phyloP scores from a whole-genome alignment of 2,113 vertebrate genomes.

The Oreochromis aureus region DNA sequence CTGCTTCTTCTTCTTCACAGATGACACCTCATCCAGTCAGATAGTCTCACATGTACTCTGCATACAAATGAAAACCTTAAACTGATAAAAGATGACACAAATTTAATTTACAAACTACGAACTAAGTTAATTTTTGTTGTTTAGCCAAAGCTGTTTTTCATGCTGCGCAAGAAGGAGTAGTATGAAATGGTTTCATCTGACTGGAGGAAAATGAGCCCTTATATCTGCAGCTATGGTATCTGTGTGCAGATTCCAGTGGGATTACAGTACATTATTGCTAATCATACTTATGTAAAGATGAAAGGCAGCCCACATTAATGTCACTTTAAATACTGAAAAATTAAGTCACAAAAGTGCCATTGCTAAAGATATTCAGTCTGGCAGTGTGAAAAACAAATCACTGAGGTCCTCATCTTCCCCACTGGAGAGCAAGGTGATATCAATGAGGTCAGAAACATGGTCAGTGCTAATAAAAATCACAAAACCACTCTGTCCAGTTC shows the following conservation, averaged over 20 bases:
- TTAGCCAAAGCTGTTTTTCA: neutral
- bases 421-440: neutral
- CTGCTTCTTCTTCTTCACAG: neutral
- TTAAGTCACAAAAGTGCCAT: neutral
- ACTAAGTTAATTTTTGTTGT: neutral
- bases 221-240: neutral
- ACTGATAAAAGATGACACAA: neutral
- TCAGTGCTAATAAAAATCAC: slow-evolving; percentile 44
- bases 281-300: slow-evolving; percentile 6
- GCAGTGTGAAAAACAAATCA: neutral
- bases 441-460: slow-evolving; percentile 24
- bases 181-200: slow-evolving; percentile 3
- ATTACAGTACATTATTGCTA: neutral
- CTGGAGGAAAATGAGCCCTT: neutral
- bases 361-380: neutral
- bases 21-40: neutral
- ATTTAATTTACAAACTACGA: neutral
- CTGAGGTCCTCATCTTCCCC: neutral
- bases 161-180: neutral
- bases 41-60: neutral
- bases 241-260: neutral
- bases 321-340: neutral
- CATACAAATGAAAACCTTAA: neutral
- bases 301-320: neutral
- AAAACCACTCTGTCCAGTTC: neutral